These are phyloP conservation scores for Hydrochoerus hydrochaeris DNA, from an alignment of 2,113 vertebrate genomes.

Conservation along the genomic window DNA sequence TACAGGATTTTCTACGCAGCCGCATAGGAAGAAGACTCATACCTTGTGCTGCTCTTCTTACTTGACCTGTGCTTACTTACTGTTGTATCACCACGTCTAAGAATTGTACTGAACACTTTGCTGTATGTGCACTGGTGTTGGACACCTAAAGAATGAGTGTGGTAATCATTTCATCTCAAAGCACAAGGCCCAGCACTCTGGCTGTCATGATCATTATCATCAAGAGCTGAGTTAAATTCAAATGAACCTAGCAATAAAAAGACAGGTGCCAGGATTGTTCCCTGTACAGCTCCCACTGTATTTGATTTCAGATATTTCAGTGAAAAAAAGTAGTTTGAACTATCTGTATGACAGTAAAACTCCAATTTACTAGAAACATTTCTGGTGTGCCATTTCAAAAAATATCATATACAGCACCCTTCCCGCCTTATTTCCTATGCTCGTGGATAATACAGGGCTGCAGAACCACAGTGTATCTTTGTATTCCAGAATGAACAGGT, in stretches of 20 bases:
- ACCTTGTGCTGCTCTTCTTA: background rate
- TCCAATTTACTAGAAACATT: background rate
- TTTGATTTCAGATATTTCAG: conserved; percentile 35
- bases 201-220: background rate
- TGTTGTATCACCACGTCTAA: background rate
- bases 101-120: background rate
- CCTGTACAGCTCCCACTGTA: background rate
- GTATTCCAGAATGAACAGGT: background rate
- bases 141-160: background rate
- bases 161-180: background rate
- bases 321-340: background rate
- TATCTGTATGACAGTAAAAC: background rate
- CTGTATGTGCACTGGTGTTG: background rate
- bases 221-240: background rate
- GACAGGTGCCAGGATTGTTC: background rate
- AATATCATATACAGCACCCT: background rate
- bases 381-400: background rate
- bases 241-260: background rate
- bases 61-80: background rate
- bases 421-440: background rate
- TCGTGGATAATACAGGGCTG: background rate
- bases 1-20: background rate
- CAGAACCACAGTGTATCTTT: background rate
- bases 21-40: background rate
- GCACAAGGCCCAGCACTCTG: background rate